These are phyloP conservation scores for Paedocypris micromegethes DNA, from an alignment of 2,797 vertebrate genomes.

Conservation along the genomic window DNA sequence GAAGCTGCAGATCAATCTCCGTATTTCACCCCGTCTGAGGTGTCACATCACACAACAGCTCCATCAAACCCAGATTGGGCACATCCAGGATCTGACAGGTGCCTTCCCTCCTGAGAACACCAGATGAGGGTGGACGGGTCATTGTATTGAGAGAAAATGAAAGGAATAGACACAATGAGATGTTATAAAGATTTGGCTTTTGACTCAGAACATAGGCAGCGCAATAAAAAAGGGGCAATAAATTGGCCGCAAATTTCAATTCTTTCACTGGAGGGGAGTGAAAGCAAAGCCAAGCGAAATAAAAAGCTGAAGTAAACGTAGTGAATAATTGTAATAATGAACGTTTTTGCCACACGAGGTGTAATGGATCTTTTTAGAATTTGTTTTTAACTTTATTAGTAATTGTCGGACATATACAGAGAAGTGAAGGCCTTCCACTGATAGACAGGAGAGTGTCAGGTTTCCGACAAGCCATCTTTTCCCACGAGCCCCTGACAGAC, in stretches of 20 bases:
- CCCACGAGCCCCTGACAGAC: constrained; percentile 12
- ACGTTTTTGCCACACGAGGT: no score
- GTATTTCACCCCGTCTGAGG: constrained; percentile 17
- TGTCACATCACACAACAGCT: constrained; percentile 41
- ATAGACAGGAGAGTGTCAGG: constrained; percentile 28
- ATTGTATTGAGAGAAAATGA: constrained; percentile 28
- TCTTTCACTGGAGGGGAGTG: no score
- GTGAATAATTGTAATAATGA: no score
- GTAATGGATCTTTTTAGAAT: no score
- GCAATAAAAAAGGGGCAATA: background rate
- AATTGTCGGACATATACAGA: background rate
- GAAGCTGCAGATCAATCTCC: constrained; percentile 35
- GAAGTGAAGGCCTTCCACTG: constrained; percentile 8
- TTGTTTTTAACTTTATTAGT: no score
- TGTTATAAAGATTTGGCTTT: constrained; percentile 5
- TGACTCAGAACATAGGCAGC: background rate
- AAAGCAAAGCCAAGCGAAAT: background rate
- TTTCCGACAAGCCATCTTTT: constrained; percentile 17
- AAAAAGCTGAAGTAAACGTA: no score
- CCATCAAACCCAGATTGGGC: constrained; percentile 35
- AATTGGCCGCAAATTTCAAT: no score
- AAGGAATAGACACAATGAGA: constrained; percentile 13
- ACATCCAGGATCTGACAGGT: constrained; percentile 34
- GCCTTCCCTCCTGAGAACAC: constrained; percentile 15
- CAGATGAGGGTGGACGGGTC: constrained; percentile 24